Evolutionary conservation across 2,113 vertebrate genomes (phyloP), one percentile per base, ranked within the genome.

Genomic region (Paratilapia polleni): DNA sequence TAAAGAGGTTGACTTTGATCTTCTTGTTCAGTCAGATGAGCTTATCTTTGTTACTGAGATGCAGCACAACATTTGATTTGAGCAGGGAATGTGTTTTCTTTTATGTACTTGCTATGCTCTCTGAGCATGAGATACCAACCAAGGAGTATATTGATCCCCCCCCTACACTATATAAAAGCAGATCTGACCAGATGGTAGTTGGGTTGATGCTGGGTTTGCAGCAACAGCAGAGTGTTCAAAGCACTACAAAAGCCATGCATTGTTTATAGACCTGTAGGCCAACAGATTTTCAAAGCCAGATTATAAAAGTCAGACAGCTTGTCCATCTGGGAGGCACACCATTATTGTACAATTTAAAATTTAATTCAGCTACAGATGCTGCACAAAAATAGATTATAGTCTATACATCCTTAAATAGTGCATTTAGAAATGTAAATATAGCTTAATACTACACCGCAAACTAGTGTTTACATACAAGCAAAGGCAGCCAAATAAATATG

Each of bases 101-200:
- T 86, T 73, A 84, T 89, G 83, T 83, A 26, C 68, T 76, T 85
- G 81, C 77, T 83, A 47, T 78, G 78, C 54, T 81, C 13, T 49
- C 76, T 77, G 76, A 85, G 83, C 24, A 56, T 61, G 74, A 87
- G 86, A 86, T 89, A 81, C 84, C 83, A 83, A 73, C 83, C 81
- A 87, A 84, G 68, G 61, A 75, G 74, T 52, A 66, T 89, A 85
- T 92, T 80, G 88, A 90, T 85, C 14, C 63, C 31, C 62, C 66
- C 81, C 60, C 75, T 31, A 59, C 54, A 73, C 63, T 57, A 86
- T 82, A 85, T 84, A 80, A 86, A 82, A 84, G 81, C 68, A 84
- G 83, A 80, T 84, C 82, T 47, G 62, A 87, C 76, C 84, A 93
- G 85, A 92, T 89, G 83, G 81, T 76, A 49, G 57, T 66, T 78